Conservation (phyloP, 2,888 invertebrate genomes). For the Temnothorax rugatulus region DNA sequence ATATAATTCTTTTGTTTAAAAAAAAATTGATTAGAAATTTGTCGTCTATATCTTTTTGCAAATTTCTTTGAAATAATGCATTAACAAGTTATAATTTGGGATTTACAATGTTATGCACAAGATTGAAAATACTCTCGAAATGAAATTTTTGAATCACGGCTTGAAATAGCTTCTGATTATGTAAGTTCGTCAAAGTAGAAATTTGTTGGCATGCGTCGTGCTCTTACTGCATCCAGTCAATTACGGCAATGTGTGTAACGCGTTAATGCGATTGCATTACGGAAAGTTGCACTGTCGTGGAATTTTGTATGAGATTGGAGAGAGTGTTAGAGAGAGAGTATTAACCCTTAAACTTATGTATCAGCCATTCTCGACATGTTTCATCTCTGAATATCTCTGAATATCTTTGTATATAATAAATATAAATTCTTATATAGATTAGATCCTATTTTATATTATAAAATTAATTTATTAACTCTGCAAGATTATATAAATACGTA, state of each 20-base stretch:
- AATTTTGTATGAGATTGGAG: slow-evolving; percentile 9
- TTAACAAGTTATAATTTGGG: background rate
- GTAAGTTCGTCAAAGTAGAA: slow-evolving; percentile 2
- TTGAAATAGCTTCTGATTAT: slow-evolving; percentile 13
- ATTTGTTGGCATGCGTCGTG: slow-evolving; percentile 20
- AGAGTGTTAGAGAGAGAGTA: background rate
- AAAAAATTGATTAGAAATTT: background rate
- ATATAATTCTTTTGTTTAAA: background rate
- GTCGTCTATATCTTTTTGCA: background rate
- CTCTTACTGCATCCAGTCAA: slow-evolving; percentile 26
- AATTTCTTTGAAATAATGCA: background rate
- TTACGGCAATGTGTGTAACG: slow-evolving; percentile 22
- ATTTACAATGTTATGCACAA: background rate
- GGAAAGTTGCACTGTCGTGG: slow-evolving; percentile 13
- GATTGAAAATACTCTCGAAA: background rate
- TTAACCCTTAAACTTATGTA: slow-evolving; percentile 4
- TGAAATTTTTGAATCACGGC: background rate
- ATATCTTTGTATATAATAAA: too few relatives aligned
- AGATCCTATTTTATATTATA: background rate
- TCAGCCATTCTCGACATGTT: background rate
- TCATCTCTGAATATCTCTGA: background rate
- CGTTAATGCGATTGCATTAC: slow-evolving; percentile 25
- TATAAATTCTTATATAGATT: background rate
- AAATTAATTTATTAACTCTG: background rate
- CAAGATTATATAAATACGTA: background rate